Conservation (phyloP, 2,797 vertebrate genomes). For the Varecia variegata region DNA sequence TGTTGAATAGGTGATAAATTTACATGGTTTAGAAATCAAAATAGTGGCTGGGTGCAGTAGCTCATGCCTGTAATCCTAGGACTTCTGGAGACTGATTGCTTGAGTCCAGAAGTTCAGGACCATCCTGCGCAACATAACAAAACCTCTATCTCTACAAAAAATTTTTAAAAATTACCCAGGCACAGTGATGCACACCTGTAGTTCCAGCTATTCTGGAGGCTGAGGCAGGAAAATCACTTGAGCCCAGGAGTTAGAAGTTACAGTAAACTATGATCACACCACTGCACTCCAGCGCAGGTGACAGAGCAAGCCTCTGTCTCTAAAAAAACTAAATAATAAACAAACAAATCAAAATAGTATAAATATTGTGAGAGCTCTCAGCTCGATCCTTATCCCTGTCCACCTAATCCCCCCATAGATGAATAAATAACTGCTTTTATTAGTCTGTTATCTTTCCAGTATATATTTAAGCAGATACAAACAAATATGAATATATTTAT, state of each 20-base stretch:
- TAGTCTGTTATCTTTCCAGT: not conserved
- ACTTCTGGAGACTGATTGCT: not conserved
- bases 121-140: not conserved
- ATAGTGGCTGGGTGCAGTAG: not conserved
- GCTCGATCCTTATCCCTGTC: not conserved
- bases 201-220: too few relatives aligned
- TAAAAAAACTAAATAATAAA: not conserved
- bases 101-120: not conserved
- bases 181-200: not conserved
- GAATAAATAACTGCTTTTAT: not conserved
- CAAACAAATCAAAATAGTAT: not conserved
- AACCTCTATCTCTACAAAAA: not conserved
- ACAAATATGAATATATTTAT: not conserved
- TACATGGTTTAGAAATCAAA: conserved; percentile 28
- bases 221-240: not conserved
- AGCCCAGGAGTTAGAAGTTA: not conserved
- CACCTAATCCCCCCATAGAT: not conserved
- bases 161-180: not conserved
- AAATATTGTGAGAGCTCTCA: not conserved
- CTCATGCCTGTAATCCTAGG: not conserved
- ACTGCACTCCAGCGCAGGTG: not conserved
- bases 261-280: not conserved
- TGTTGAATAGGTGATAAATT: not conserved
- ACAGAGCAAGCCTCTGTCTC: not conserved
- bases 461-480: not conserved